phyloP scores from a whole-genome alignment of 2,888 invertebrate species.

The Leucoptera coffeella region DNA sequence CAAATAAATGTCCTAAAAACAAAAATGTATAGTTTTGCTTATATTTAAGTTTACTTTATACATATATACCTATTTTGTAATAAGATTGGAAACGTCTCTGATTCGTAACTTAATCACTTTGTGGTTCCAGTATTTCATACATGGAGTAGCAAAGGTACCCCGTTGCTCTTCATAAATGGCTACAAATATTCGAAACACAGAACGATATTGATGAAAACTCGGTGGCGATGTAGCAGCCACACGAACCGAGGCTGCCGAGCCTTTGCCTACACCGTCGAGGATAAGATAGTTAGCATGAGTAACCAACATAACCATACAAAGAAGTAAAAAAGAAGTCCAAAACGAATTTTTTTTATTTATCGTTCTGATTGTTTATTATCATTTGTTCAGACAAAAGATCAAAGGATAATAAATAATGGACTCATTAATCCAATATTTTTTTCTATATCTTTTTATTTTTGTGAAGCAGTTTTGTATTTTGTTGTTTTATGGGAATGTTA shows the following conservation, averaged over 20 bases:
- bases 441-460: background rate
- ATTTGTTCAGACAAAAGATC: no score
- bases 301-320: slow-evolving; percentile 11
- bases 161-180: slow-evolving; percentile 5
- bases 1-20: no score
- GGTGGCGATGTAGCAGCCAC: slow-evolving; percentile 13
- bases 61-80: no score
- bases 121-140: slow-evolving; percentile 2
- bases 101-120: no score
- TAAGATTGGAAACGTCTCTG: no score
- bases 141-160: slow-evolving; percentile 6
- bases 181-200: slow-evolving; percentile 10
- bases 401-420: no score
- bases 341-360: background rate
- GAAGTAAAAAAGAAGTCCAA: background rate
- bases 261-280: slow-evolving; percentile 9
- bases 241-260: slow-evolving; percentile 12
- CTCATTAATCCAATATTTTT: no score
- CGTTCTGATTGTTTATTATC: no score
- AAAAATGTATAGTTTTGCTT: no score
- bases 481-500: background rate
- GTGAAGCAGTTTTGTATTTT: background rate
- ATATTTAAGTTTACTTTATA: no score
- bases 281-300: slow-evolving; percentile 9
- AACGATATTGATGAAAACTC: slow-evolving; percentile 6